These are phyloP conservation scores for Terrapene triunguis DNA, from an alignment of 2,113 vertebrate genomes.

Conservation along the genomic window DNA sequence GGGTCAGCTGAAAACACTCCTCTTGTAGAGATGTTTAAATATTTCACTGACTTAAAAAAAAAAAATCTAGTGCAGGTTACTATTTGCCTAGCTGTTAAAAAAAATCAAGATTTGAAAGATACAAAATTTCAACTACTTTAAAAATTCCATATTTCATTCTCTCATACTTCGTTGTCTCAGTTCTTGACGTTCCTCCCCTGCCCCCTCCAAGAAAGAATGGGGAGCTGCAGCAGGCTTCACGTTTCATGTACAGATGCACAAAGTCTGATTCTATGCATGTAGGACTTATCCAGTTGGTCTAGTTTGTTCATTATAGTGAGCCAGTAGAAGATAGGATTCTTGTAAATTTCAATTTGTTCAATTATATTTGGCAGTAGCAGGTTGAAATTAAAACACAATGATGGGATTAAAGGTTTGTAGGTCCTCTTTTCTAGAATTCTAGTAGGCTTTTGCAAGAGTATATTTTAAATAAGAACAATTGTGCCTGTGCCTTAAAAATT, in stretches of 20 bases:
- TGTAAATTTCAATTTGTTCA: background rate
- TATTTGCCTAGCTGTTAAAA: background rate
- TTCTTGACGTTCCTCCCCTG: background rate
- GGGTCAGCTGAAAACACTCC: background rate
- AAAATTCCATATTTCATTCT: background rate
- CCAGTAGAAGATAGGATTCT: background rate
- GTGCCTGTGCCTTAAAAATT: background rate
- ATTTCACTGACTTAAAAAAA: conserved; percentile 29
- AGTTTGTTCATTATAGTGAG: fast-evolving
- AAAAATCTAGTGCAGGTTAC: background rate
- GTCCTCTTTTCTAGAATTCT: background rate
- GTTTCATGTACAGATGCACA: background rate
- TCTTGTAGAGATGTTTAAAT: background rate
- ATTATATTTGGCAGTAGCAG: background rate
- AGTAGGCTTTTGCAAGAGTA: background rate
- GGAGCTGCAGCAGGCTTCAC: background rate
- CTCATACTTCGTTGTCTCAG: background rate
- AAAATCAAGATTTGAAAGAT: background rate
- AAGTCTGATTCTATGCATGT: fast-evolving
- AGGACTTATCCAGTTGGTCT: background rate
- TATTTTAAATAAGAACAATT: background rate
- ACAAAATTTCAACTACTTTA: background rate
- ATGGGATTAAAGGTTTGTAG: background rate
- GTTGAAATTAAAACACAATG: background rate
- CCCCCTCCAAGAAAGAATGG: background rate